Base-by-base conservation (phyloP, 2,888 invertebrate genomes). In the Dastarcus helophoroides region DNA sequence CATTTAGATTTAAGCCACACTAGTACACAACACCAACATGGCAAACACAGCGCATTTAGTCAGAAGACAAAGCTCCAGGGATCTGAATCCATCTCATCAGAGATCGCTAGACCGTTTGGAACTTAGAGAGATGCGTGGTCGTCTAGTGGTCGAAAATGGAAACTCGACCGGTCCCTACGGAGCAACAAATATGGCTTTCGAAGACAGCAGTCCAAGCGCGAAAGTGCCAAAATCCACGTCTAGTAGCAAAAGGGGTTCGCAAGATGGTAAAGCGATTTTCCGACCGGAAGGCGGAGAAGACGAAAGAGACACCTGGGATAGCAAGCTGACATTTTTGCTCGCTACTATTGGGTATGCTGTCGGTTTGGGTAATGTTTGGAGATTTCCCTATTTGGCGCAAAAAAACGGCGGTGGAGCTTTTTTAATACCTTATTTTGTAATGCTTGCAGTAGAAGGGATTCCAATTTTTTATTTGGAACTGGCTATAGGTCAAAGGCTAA, bases 361-460 rank as follows among this genome's bases (percentile, higher is more conserved):
- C 2, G 93, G 93, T 0, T 67, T 93, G 22, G 93, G 93, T 3
- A 93, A 93, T 53, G 91, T 91, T 1, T 93, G 93, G 93, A 71
- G 93, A 43, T 93, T 93, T 61, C 93, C 93, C 0, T 93, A 93
- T 61, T 65, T 93, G 42, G 90, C 91, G 0, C 91, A 93, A 56
- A 91, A 91, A 59, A 90, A 90, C 52, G 91, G 91, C 1, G 91
- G 91, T 32, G 91, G 94, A 12, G 94, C 94, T n/a, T 95, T 95
- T 57, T 65, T 95, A 38, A 91, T 95, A 45, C 94, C 94, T 0
- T 95, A 94, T 63, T 84, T 93, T 53, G 83, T 94, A 41, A 94
- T 94, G 91, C 60, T 93, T 53, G 80, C 83, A 13, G 78, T 93
- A 40, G 91, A 93, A 57, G 95, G 94, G 1, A 85, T 95, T 47